phyloP scores from a whole-genome alignment of 2,113 vertebrate species.

The Ramphastos sulfuratus region DNA sequence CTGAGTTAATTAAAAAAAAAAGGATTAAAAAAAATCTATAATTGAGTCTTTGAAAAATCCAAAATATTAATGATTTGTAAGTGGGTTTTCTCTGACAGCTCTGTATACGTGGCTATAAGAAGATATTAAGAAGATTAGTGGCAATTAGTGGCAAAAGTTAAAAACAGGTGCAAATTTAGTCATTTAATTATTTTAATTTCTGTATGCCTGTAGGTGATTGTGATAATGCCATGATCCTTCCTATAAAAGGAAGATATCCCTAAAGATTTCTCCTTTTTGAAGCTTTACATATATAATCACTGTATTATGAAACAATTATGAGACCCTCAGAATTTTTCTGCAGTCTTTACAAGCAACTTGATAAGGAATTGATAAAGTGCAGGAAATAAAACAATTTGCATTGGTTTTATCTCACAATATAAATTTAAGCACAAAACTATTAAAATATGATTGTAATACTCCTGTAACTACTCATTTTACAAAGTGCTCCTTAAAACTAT shows the following conservation, averaged over 20 bases:
- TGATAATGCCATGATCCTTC: background rate
- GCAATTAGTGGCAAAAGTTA: background rate
- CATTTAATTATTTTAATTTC: background rate
- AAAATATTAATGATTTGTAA: background rate
- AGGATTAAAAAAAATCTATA: background rate
- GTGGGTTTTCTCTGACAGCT: background rate
- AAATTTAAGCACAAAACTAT: background rate
- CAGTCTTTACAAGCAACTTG: background rate
- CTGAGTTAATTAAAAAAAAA: background rate
- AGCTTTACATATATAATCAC: constrained; percentile 3
- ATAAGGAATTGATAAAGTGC: background rate
- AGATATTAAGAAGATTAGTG: background rate
- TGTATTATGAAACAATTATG: background rate
- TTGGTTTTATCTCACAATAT: background rate
- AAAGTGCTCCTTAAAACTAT: background rate
- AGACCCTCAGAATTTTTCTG: background rate
- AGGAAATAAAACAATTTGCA: constrained; percentile 4
- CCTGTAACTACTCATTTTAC: background rate
- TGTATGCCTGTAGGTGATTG: background rate
- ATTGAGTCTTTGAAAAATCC: background rate
- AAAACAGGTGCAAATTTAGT: background rate
- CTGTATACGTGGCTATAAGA: background rate
- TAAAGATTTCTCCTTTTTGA: background rate
- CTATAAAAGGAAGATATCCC: background rate
- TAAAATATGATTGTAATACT: background rate